Evolutionary conservation across 2,113 vertebrate species (phyloP).

Genomic region (Dascyllus trimaculatus): DNA sequence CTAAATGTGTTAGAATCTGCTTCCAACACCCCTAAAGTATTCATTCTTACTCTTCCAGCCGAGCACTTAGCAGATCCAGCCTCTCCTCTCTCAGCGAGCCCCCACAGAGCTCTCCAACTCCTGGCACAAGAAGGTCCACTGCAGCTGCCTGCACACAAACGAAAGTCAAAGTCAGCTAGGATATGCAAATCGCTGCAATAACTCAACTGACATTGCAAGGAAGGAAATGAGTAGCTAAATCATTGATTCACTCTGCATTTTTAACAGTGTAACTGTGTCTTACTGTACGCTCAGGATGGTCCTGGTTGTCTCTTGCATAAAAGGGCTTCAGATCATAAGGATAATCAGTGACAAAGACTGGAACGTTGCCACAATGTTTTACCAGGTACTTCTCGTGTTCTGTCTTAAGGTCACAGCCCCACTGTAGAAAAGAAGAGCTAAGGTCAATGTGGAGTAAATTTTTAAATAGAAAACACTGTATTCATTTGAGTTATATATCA

Average conservation of each 20-base stretch:
- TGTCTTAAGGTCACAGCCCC: conserved; percentile 94
- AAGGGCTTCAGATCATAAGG: conserved; percentile 95
- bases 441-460: conserved; percentile 17
- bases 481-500: not conserved
- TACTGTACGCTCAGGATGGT: conserved; percentile 89
- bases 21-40: not conserved
- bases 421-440: conserved; percentile 83
- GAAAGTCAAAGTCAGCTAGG: conserved; percentile 32
- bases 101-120: conserved; percentile 94
- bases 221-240: conserved; percentile 45
- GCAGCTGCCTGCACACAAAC: conserved; percentile 89
- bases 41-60: conserved; percentile 86
- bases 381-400: conserved; percentile 97
- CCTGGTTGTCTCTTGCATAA: conserved; percentile 94
- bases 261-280: conserved; percentile 58
- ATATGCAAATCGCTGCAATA: conserved; percentile 55
- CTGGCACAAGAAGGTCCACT: conserved; percentile 95
- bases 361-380: conserved; percentile 90
- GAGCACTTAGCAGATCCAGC: conserved; percentile 85
- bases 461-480: conserved; percentile 1
- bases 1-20: not conserved
- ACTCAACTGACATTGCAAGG: conserved; percentile 22
- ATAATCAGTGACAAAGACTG: conserved; percentile 94
- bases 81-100: conserved; percentile 96
- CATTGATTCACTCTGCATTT: conserved; percentile 47